phyloP scores from a whole-genome alignment of 2,888 invertebrate species.

The Coelopa pilipes region DNA sequence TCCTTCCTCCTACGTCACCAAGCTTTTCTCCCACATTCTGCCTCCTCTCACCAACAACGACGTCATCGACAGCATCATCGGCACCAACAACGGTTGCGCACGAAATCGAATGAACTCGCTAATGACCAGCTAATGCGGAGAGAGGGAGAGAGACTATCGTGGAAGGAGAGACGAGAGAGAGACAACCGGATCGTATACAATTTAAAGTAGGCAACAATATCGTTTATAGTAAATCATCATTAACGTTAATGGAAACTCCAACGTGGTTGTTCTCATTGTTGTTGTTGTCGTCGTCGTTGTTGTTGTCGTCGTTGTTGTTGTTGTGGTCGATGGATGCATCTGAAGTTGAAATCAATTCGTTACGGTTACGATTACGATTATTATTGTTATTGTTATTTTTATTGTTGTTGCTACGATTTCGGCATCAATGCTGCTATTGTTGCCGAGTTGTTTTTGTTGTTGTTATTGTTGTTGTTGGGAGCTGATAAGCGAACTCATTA shows the following conservation, averaged over 20 bases:
- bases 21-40: too few species aligned
- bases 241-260: background rate
- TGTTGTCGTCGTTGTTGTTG: background rate
- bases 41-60: background rate
- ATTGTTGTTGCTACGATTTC: background rate
- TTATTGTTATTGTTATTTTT: background rate
- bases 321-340: background rate
- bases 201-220: background rate
- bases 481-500: slow-evolving; percentile 18
- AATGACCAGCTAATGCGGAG: slow-evolving; percentile 18
- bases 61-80: slow-evolving; percentile 7
- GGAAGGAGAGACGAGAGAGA: background rate
- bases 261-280: background rate
- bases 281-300: background rate
- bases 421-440: background rate
- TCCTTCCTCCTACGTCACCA: too few species aligned
- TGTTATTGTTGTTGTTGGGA: background rate
- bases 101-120: slow-evolving; percentile 14
- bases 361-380: background rate
- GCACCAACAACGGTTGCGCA: background rate
- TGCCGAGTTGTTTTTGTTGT: background rate
- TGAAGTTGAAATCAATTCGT: slow-evolving; percentile 7
- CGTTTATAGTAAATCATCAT: slow-evolving; percentile 25
- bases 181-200: background rate
- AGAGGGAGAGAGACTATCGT: background rate